phyloP scores from a whole-genome alignment of 2,888 invertebrate genomes.

The Phragmatobia fuliginosa region DNA sequence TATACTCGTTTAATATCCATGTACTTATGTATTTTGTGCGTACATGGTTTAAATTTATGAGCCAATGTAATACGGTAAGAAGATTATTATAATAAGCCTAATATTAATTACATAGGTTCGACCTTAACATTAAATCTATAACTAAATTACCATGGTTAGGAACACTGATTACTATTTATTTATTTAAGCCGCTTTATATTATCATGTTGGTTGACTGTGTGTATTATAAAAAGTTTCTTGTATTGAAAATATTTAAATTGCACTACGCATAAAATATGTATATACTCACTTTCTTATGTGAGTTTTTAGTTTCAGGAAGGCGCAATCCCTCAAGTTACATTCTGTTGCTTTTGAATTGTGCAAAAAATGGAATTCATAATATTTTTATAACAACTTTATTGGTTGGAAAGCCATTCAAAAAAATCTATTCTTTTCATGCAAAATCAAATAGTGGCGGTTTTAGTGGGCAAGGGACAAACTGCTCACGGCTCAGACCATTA shows the following conservation, averaged over 20 bases:
- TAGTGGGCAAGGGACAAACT: constrained; percentile 63
- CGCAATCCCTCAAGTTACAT: not conserved
- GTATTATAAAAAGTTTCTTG: too few species aligned
- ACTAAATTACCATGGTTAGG: not conserved
- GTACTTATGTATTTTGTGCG: not conserved
- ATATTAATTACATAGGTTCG: not conserved
- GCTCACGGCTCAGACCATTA: constrained; percentile 72
- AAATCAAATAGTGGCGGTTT: constrained; percentile 58
- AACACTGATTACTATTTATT: too few species aligned
- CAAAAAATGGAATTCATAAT: not conserved
- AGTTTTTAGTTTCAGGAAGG: too few species aligned
- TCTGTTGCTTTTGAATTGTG: not conserved
- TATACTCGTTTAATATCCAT: too few species aligned
- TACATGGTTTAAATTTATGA: not conserved
- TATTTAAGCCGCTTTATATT: too few species aligned
- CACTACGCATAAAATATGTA: not conserved
- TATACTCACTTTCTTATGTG: not conserved
- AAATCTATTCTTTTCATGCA: constrained; percentile 58
- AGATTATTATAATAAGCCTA: not conserved
- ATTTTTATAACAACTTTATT: constrained; percentile 34
- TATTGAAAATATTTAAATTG: not conserved
- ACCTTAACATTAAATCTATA: not conserved
- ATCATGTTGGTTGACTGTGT: too few species aligned
- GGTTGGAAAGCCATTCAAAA: constrained; percentile 40
- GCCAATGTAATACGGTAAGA: not conserved